Evolutionary conservation across 2,888 invertebrate species (phyloP).

Genomic region (Melieria omissa): DNA sequence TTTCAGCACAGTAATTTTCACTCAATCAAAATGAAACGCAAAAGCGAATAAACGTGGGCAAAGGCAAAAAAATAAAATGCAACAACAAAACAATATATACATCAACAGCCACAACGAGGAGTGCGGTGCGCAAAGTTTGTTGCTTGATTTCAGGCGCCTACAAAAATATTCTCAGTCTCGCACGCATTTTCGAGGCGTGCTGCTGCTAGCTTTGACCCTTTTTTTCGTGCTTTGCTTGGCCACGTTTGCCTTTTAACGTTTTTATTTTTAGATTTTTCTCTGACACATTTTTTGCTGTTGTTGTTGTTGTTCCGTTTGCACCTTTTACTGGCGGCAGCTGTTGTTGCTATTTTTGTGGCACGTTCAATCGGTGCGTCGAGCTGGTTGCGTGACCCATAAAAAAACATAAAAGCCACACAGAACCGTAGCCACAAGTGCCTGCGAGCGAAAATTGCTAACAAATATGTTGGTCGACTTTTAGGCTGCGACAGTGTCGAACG

Average conservation of each 20-base stretch:
- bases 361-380: no score
- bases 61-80: background rate
- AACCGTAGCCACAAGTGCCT: no score
- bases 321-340: background rate
- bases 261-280: background rate
- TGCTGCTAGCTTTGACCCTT: background rate
- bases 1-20: constrained; percentile 53
- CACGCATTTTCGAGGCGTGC: background rate
- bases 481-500: no score
- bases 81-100: background rate
- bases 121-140: background rate
- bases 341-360: no score
- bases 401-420: no score
- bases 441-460: no score
- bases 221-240: background rate
- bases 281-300: background rate
- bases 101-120: background rate
- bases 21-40: constrained; percentile 50
- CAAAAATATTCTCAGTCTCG: constrained; percentile 13
- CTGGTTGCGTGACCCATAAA: no score
- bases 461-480: no score
- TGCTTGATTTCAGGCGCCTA: constrained; percentile 12
- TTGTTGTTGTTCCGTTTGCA: background rate
- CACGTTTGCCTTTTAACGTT: background rate
- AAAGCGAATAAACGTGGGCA: constrained; percentile 41